These are phyloP conservation scores for Gallinago paraguaiae DNA, from an alignment of 2,113 vertebrate species.

Conservation along the genomic window DNA sequence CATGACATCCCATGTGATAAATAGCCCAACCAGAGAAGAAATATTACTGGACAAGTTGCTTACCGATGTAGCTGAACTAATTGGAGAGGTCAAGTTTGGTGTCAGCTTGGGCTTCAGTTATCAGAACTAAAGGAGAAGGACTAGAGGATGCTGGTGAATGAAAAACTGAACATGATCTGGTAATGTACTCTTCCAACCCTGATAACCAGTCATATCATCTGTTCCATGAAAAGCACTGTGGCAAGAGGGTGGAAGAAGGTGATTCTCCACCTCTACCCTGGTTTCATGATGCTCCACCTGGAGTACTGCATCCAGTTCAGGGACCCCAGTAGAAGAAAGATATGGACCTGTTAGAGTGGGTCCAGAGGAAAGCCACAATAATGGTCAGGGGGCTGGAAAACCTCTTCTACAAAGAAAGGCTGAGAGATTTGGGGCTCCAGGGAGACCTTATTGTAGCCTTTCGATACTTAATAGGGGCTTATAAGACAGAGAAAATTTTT, in stretches of 20 bases:
- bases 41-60: neutral
- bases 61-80: neutral
- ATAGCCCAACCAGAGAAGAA: neutral
- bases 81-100: neutral
- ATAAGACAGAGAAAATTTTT: neutral
- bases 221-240: neutral
- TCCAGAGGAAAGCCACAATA: neutral
- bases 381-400: neutral
- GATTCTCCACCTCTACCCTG: neutral
- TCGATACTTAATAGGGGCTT: neutral
- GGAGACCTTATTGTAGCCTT: neutral
- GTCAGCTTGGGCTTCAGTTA: neutral
- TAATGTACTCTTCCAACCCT: fast-evolving
- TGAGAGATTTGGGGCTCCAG: no score
- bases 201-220: neutral
- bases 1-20: neutral
- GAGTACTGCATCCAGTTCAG: neutral
- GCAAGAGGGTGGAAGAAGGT: neutral
- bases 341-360: neutral
- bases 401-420: neutral
- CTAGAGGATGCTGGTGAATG: neutral
- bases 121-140: neutral
- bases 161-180: neutral
- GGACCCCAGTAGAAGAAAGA: neutral
- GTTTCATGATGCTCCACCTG: neutral